These are phyloP conservation scores for Thalassoma bifasciatum DNA, from an alignment of 2,113 vertebrate genomes.

Conservation along the genomic window DNA sequence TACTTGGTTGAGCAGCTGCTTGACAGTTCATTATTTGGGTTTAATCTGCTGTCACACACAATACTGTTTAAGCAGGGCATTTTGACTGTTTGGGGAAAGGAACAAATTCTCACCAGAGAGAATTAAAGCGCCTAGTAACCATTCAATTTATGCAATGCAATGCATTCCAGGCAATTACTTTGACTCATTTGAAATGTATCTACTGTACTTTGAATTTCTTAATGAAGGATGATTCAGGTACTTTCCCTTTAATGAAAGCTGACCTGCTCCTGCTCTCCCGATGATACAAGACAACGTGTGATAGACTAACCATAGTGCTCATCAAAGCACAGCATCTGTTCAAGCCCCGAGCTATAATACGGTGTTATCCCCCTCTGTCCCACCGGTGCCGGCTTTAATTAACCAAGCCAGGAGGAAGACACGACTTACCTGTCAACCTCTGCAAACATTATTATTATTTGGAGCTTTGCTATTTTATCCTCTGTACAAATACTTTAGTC, in stretches of 20 bases:
- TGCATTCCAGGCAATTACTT: no score
- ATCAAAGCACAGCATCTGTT: conserved; percentile 79
- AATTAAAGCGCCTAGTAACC: no score
- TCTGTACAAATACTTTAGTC: conserved; percentile 43
- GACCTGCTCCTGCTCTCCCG: conserved; percentile 50
- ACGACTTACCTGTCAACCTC: conserved; percentile 68
- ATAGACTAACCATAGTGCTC: conserved; percentile 65
- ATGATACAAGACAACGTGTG: conserved; percentile 46
- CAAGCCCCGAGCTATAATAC: conserved; percentile 56
- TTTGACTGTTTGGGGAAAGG: no score
- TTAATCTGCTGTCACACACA: no score
- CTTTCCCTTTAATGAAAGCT: conserved; percentile 49
- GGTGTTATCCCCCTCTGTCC: conserved; percentile 49
- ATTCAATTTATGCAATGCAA: no score
- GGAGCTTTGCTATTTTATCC: conserved; percentile 52
- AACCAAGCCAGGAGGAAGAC: conserved; percentile 64
- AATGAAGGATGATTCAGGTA: conserved; percentile 25
- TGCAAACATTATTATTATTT: conserved; percentile 71
- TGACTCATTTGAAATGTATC: not conserved
- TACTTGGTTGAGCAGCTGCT: no score
- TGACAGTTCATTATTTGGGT: no score
- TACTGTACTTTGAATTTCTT: conserved; percentile 9
- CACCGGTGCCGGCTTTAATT: conserved; percentile 79
- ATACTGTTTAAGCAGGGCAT: no score
- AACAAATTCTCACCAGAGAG: no score